Base-by-base conservation (phyloP, 53 echinoderm and acorn worm species). In the Holothuria scabra region DNA sequence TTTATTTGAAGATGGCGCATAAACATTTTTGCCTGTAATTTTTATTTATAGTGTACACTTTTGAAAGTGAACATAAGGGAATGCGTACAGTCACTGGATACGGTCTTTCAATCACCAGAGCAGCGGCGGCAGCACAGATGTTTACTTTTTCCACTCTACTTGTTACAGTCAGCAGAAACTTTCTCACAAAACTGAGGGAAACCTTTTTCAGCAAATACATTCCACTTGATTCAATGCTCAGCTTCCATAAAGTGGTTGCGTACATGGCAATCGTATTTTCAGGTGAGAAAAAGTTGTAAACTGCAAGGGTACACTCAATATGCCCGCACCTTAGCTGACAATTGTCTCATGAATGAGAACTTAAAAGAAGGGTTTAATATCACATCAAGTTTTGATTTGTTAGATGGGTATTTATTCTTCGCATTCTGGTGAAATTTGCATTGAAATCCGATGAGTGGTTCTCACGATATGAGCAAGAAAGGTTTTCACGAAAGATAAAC, bases 211-310 rank as follows among this genome's bases (percentile, higher is more conserved):
- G 79, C 66, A 86, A 87, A 62, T 93, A 90, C 61, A 61, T 93
- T 8, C 93, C 93, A 7, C 80, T 93, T 79, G 93, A 93, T 66
- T 84, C 90, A 10, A 32, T 80, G 24, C 82, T 90, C 22, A 33
- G 65, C 26, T 90, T 93, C 46, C 93, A 93, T 68, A 93, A 93
- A 59, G 56, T 90, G 14, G 46, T 93, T 35, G 93, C 93, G 1
- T 79, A 52, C 70, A 80, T 79, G n/a, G 81, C 87, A 19, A 32
- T 93, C 4, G 29, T 80, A 28, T 93, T 90, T 74, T 84, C 93
- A 64, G 81, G 93, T 93, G 87, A 52, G 84, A 57, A n/a, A n/a
- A 48, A 5, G 38, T 55, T 35, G 35, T 4, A 35, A n/a, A n/a
- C n/a, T n/a, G n/a, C n/a, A n/a, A n/a, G n/a, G n/a, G n/a, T n/a